These are phyloP conservation scores for Bufotes viridis DNA, from an alignment of 2,797 vertebrate species.

Conservation along the genomic window DNA sequence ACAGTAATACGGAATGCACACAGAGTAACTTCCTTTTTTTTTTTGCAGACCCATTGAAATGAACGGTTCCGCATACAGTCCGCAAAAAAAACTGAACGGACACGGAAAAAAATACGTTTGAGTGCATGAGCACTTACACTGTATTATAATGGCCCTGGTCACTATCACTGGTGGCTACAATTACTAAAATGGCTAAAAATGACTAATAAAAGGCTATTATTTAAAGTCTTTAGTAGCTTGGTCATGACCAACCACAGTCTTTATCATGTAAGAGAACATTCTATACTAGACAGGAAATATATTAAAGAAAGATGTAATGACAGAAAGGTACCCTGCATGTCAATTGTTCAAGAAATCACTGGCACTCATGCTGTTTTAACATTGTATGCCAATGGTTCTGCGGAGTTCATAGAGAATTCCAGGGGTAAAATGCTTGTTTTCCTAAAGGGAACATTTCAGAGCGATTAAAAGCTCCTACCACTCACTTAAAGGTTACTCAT, in stretches of 20 bases:
- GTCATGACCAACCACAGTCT: neutral
- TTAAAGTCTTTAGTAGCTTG: neutral
- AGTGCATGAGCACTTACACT: no score
- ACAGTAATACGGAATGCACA: no score
- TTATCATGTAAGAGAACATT: neutral
- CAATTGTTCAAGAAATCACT: constrained; percentile 46
- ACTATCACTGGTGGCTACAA: neutral
- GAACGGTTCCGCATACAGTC: no score
- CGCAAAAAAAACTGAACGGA: no score
- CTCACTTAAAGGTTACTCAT: constrained; percentile 59
- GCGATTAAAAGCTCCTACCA: constrained; percentile 57
- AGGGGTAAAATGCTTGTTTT: constrained; percentile 56
- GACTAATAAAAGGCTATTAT: neutral
- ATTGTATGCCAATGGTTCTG: constrained; percentile 48
- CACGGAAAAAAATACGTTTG: no score
- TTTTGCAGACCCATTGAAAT: no score
- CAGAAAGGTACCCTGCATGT: constrained; percentile 24
- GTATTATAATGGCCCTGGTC: no score
- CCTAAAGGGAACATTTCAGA: constrained; percentile 46
- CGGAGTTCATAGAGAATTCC: constrained; percentile 34
- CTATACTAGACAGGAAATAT: neutral
- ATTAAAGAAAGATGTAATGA: constrained; percentile 17
- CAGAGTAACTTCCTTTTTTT: no score
- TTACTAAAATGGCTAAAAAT: no score
- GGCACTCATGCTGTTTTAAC: constrained; percentile 49